These are phyloP conservation scores for Synanthedon tipuliformis DNA, from an alignment of 2,888 invertebrate genomes.

Conservation along the genomic window DNA sequence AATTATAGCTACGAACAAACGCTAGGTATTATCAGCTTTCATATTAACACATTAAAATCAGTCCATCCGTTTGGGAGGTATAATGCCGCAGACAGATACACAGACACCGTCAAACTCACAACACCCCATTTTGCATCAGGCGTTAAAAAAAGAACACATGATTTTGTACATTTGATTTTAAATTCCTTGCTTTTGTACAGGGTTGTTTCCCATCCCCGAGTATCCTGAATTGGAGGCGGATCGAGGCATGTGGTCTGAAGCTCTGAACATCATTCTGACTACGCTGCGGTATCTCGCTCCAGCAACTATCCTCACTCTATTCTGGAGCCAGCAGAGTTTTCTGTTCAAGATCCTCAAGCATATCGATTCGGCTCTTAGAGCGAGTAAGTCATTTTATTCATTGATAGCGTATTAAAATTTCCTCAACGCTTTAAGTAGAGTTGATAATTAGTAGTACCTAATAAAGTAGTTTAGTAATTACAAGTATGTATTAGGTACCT, in stretches of 20 bases:
- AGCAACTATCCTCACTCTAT: constrained; percentile 63
- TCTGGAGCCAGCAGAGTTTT: constrained; percentile 69
- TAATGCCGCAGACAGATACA: too few relatives aligned
- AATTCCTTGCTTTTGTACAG: constrained; percentile 20
- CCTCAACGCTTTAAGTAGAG: not conserved
- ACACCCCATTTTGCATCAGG: too few relatives aligned
- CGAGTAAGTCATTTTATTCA: constrained; percentile 44
- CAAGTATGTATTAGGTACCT: too few relatives aligned
- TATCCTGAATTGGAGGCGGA: constrained; percentile 49
- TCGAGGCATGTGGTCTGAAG: constrained; percentile 64
- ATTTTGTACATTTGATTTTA: too few relatives aligned
- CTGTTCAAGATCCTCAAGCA: constrained; percentile 62
- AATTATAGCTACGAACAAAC: too few relatives aligned
- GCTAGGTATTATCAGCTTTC: too few relatives aligned
- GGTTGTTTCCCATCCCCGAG: constrained; percentile 61
- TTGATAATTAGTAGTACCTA: too few relatives aligned
- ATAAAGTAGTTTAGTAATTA: too few relatives aligned
- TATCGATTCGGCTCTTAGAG: constrained; percentile 65
- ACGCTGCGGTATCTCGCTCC: constrained; percentile 70
- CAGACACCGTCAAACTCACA: too few relatives aligned
- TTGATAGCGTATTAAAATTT: not conserved
- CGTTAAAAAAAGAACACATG: too few relatives aligned
- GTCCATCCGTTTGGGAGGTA: too few relatives aligned
- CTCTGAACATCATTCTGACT: constrained; percentile 52
- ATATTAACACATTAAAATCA: too few relatives aligned